Evolutionary conservation across 2,797 vertebrate genomes (phyloP).

Genomic region (Ispidina lecontei): DNA sequence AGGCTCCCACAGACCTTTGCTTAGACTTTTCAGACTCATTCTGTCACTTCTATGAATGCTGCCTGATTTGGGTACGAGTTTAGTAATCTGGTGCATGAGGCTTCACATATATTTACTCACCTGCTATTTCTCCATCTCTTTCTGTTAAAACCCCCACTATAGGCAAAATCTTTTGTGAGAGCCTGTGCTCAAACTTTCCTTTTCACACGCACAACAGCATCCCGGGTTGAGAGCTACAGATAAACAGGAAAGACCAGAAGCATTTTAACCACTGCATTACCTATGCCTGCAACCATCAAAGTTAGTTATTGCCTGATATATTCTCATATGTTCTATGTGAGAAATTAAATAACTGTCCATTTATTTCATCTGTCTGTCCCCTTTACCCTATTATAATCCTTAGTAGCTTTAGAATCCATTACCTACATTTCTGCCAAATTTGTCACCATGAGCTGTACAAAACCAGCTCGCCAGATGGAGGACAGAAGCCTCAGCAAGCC

Average conservation of each 20-base stretch:
- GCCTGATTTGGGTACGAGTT: background rate
- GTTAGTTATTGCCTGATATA: background rate
- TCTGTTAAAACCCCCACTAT: background rate
- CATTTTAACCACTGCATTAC: background rate
- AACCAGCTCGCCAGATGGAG: background rate
- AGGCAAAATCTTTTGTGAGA: background rate
- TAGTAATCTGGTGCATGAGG: background rate
- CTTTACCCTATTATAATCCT: background rate
- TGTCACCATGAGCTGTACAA: background rate
- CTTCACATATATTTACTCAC: background rate
- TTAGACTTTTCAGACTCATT: constrained; percentile 1
- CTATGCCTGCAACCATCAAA: background rate
- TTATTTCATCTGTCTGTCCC: background rate
- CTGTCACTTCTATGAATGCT: background rate
- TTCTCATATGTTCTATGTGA: background rate
- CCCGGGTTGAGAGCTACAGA: fast-evolving
- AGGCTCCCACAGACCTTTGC: background rate
- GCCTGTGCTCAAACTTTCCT: background rate
- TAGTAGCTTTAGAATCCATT: background rate
- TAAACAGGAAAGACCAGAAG: background rate
- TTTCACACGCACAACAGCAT: background rate
- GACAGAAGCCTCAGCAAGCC: background rate
- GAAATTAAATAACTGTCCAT: background rate
- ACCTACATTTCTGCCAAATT: background rate
- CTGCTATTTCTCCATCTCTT: background rate